These are phyloP conservation scores for Drosophila yooni DNA, from an alignment of 2,888 invertebrate genomes.

Conservation along the genomic window DNA sequence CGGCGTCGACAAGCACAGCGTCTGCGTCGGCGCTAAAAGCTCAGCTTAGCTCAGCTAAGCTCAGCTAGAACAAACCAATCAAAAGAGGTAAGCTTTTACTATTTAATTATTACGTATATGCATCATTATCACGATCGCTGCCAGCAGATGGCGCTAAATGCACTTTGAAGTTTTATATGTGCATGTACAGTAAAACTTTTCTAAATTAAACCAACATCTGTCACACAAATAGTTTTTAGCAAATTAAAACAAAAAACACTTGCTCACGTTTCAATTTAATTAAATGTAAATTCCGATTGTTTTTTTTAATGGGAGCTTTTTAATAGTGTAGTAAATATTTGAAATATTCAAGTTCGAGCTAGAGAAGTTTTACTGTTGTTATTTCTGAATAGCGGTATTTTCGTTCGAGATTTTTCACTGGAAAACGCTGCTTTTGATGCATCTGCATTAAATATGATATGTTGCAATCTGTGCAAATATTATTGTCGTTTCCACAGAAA, in stretches of 20 bases:
- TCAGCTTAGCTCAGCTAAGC: slow-evolving; percentile 29
- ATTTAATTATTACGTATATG: slow-evolving; percentile 1
- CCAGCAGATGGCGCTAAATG: slow-evolving; percentile 13
- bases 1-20: slow-evolving; percentile 24
- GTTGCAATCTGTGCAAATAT: slow-evolving; percentile 6
- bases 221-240: neutral
- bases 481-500: neutral
- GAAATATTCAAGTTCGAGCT: neutral
- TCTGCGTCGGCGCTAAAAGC: slow-evolving; percentile 45
- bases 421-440: slow-evolving; percentile 8
- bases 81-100: slow-evolving; percentile 43
- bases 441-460: slow-evolving; percentile 1
- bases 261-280: neutral
- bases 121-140: neutral
- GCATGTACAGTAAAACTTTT: neutral
- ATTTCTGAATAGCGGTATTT: neutral
- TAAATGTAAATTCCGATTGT: neutral
- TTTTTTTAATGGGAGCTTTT: neutral
- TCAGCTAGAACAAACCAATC: slow-evolving; percentile 12
- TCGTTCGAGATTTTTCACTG: slow-evolving; percentile 9
- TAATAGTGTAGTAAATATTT: neutral
- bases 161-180: neutral
- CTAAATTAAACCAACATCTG: neutral
- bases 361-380: neutral
- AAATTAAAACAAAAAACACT: neutral